A percentile compares a stretch with the other conserved stretches of the same genome.
These are phyloP conservation scores for Porites evermanni DNA, from an alignment of 92 coral and sea anemone genomes.

Conservation along the genomic window DNA sequence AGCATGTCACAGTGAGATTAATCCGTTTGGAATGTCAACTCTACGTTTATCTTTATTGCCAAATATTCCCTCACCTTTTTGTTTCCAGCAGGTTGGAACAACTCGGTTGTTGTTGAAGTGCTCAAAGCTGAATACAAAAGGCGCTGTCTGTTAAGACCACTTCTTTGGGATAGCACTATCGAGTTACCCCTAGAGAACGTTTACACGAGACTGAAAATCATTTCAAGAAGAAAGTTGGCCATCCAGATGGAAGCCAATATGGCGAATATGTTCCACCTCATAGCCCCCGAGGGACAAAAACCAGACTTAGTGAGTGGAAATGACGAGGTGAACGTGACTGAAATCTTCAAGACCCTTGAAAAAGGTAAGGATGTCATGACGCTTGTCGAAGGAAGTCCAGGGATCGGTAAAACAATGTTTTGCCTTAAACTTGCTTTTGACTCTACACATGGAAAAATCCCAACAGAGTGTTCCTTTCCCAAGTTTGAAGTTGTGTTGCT, in stretches of 20 bases:
- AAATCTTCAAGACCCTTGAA: not conserved
- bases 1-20: no score
- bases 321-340: not conserved
- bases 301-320: no score
- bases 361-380: not conserved
- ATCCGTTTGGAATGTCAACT: no score
- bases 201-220: conserved; percentile 1
- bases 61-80: no score
- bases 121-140: not conserved
- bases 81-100: not conserved
- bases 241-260: not conserved
- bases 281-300: no score
- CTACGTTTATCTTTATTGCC: no score
- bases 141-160: not conserved
- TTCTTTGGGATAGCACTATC: not conserved
- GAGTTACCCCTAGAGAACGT: not conserved
- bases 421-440: not conserved
- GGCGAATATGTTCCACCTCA: no score
- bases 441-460: not conserved
- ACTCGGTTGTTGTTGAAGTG: not conserved
- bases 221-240: not conserved
- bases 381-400: not conserved
- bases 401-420: not conserved
- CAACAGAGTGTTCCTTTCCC: not conserved
- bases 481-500: not conserved